Percentiles rank a stretch among this genome's conserved stretches.
phyloP scores from a whole-genome alignment of 2,113 vertebrate species.

The Takifugu flavidus region DNA sequence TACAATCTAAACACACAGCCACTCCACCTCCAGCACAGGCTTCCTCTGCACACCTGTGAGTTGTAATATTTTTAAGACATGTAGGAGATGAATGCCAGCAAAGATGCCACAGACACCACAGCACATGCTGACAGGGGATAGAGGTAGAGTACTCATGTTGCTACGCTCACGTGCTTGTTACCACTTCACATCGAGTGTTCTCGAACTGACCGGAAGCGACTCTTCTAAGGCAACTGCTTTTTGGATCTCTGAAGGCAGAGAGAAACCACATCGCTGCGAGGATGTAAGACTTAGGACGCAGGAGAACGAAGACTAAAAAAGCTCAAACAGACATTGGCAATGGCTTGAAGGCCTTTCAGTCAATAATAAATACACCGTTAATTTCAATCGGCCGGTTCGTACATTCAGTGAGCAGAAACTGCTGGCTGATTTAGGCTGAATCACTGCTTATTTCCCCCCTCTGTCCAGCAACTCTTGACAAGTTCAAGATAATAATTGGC shows the following conservation, averaged over 20 bases:
- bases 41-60: too few relatives aligned
- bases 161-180: background rate
- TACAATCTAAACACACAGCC: too few relatives aligned
- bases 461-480: background rate
- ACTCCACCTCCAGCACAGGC: too few relatives aligned
- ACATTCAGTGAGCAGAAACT: background rate
- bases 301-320: constrained; percentile 8
- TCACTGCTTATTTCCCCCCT: background rate
- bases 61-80: too few relatives aligned
- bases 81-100: background rate
- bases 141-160: background rate
- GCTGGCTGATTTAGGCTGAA: background rate
- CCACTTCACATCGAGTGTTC: background rate
- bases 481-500: too few relatives aligned
- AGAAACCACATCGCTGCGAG: background rate
- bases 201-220: background rate
- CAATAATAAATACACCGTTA: background rate
- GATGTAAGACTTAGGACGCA: constrained; percentile 10
- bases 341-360: constrained; percentile 5
- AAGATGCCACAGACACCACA: background rate
- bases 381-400: background rate
- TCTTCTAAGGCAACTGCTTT: background rate
- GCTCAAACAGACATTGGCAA: background rate
- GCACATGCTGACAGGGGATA: background rate
- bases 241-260: background rate